Base-by-base conservation (phyloP, 2,797 vertebrate species). In the Peromyscus eremicus region DNA sequence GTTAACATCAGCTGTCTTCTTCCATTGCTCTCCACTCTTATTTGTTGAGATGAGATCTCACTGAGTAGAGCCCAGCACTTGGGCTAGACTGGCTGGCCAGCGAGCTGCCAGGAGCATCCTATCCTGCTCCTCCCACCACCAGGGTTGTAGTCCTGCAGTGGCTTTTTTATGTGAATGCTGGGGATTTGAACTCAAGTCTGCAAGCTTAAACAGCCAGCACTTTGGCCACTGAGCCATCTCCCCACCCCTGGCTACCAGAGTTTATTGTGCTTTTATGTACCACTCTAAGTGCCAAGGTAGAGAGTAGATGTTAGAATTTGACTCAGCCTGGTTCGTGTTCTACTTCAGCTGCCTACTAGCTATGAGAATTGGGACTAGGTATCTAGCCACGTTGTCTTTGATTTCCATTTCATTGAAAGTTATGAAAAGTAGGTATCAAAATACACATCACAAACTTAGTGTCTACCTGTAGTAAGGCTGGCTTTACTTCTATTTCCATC, bases 401-500 rank as follows among this genome's bases (percentile, higher is more conserved):
- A 27, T 81, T 75, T 82, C 25, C 34, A 55, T 92, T 29, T 52
- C 19, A 13, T 92, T 13, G 34, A 79, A 87, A 9, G 4, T 83
- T 85, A 29, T 86, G 89, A 77, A 82, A 91, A 66, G 82, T 68
- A 81, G 94, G 49, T 92, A 37, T 91, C 32, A 93, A 37, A 66
- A 91, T 70, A 6, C 10, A n/a, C 19, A 2, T 23, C 62, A 5
- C 29, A 77, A 80, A 62, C 60, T 34, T 57, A 25, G 32, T 3
- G 10, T 84, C 82, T 55, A 12, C 1, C 49, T 52, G 57, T 23
- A 49, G 32, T 10, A 62, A 84, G 13, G 14, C 27, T 40, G 49
- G 25, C n/a, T 16, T 79, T 73, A 79, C 32, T 52, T 96, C 71
- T 32, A 40, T 89, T 43, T 64, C 52, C 3, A 0, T 1, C 27